These are phyloP conservation scores for Alca torda DNA, from an alignment of 2,797 vertebrate species.

Conservation along the genomic window DNA sequence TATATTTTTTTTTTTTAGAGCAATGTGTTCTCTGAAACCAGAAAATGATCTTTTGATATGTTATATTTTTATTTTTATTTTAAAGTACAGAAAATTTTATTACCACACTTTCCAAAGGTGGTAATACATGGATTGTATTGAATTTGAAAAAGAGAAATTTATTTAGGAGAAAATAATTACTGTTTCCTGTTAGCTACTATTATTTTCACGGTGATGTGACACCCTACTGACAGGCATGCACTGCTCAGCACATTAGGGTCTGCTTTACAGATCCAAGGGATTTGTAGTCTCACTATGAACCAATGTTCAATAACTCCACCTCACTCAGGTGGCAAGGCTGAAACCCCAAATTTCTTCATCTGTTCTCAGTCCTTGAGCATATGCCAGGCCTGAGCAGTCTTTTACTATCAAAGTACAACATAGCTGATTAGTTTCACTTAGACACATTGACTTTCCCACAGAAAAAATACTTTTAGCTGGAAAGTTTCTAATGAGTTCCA, in stretches of 20 bases:
- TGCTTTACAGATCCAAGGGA: background rate
- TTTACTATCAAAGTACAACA: background rate
- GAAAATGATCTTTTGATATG: background rate
- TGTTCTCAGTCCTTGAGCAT: background rate
- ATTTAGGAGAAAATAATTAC: background rate
- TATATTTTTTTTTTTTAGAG: background rate
- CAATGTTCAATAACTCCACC: background rate
- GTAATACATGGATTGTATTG: background rate
- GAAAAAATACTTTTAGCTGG: background rate
- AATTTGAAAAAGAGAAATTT: background rate
- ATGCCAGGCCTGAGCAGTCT: background rate
- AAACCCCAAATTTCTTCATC: background rate
- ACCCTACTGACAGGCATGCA: background rate
- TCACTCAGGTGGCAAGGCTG: background rate
- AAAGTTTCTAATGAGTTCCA: background rate
- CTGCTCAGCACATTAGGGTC: background rate
- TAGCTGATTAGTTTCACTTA: background rate
- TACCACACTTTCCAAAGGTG: background rate
- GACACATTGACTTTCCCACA: background rate
- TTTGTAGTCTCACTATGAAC: background rate
- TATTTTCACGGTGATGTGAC: background rate
- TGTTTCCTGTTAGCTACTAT: background rate
- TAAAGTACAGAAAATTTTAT: background rate
- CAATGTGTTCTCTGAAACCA: background rate
- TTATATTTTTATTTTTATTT: background rate